Percentiles rank a stretch among this genome's conserved stretches.
phyloP scores from a whole-genome alignment of 2,797 vertebrate species.

The Mormyrops boulengeri region DNA sequence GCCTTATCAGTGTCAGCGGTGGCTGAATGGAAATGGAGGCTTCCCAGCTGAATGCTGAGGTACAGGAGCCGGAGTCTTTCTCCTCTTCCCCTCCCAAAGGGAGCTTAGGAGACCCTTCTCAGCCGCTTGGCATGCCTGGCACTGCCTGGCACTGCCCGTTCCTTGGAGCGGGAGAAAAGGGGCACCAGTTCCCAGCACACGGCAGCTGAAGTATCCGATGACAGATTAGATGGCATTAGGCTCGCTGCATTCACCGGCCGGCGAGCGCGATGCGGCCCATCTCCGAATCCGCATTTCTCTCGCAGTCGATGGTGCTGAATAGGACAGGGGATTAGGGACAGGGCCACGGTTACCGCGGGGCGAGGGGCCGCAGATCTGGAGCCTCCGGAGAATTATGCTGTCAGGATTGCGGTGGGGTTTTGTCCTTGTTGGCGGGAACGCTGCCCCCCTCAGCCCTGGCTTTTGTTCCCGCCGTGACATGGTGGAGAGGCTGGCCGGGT shows the following conservation, averaged over 20 bases:
- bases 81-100: not conserved
- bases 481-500: not conserved
- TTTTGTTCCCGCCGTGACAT: constrained; percentile 43
- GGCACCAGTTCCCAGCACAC: constrained; percentile 42
- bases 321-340: constrained; percentile 30
- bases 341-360: constrained; percentile 41
- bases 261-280: constrained; percentile 47
- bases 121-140: constrained; percentile 28
- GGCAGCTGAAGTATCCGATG: constrained; percentile 49
- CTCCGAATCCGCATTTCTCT: constrained; percentile 47
- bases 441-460: constrained; percentile 36
- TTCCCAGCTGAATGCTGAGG: not conserved
- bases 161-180: constrained; percentile 30
- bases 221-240: constrained; percentile 60
- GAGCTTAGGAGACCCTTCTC: constrained; percentile 12
- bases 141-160: constrained; percentile 24
- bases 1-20: not conserved
- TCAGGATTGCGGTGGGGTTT: constrained; percentile 55
- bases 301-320: constrained; percentile 34
- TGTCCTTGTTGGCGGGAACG: constrained; percentile 34
- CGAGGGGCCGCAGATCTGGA: constrained; percentile 42
- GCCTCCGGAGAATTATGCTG: constrained; percentile 55
- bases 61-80: not conserved
- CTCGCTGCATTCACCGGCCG: constrained; percentile 51
- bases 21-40: not conserved